Conservation (phyloP, 2,888 invertebrate genomes). For the Heliconius ethilla region DNA sequence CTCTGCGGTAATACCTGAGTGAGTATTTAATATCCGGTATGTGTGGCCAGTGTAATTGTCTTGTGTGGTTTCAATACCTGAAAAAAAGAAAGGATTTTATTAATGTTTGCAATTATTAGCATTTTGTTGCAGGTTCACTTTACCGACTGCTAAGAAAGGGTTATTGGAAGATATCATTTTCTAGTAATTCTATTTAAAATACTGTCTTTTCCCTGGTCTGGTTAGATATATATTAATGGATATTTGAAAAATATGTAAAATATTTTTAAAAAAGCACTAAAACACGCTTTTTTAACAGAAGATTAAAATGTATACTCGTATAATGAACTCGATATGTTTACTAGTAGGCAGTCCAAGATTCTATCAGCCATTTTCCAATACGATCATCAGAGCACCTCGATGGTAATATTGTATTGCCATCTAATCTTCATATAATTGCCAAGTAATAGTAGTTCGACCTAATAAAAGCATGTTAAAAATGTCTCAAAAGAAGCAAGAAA, state of each 20-base stretch:
- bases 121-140: neutral
- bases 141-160: too few relatives aligned
- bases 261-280: too few relatives aligned
- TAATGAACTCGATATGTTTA: neutral
- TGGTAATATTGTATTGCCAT: too few relatives aligned
- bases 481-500: neutral
- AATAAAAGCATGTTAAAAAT: neutral
- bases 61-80: constrained; percentile 64
- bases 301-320: too few relatives aligned
- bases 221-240: neutral
- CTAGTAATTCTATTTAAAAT: neutral
- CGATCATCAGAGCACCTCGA: too few relatives aligned
- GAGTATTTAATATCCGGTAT: constrained; percentile 53
- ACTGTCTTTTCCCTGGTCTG: neutral
- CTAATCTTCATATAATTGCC: too few relatives aligned
- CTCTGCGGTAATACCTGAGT: constrained; percentile 48
- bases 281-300: too few relatives aligned
- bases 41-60: constrained; percentile 53
- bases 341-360: neutral
- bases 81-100: constrained; percentile 49
- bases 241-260: too few relatives aligned
- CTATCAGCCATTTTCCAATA: too few relatives aligned
- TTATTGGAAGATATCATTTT: neutral
- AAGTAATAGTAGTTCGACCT: too few relatives aligned
- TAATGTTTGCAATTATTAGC: neutral